Evolutionary conservation across 2,113 vertebrate species (phyloP).

Genomic region (Cairina moschata): DNA sequence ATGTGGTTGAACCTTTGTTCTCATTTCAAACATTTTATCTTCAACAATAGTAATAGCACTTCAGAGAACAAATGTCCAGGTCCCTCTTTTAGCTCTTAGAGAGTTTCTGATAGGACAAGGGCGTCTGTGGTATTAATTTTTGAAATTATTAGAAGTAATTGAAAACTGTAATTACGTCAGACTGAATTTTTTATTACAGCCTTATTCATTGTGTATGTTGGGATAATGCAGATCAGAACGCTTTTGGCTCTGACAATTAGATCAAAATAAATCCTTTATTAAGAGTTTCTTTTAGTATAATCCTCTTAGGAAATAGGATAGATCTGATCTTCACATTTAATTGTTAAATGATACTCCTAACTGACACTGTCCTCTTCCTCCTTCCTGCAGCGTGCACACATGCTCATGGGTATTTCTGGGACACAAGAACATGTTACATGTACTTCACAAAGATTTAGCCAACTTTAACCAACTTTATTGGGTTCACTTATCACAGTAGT

Average conservation of each 20-base stretch:
- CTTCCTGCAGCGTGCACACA: accelerated
- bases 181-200: neutral
- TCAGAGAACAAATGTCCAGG: neutral
- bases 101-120: neutral
- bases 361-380: neutral
- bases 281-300: neutral
- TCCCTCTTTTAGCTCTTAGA: neutral
- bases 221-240: neutral
- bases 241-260: neutral
- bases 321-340: neutral
- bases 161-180: neutral
- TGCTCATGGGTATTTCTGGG: neutral
- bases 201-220: neutral
- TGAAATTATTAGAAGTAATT: neutral
- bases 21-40: neutral
- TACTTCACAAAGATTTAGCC: neutral
- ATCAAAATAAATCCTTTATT: neutral
- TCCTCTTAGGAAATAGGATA: neutral
- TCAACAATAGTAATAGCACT: neutral
- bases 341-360: neutral
- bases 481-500: neutral
- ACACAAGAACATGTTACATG: neutral
- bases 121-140: neutral
- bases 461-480: neutral
- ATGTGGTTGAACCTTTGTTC: neutral